These are phyloP conservation scores for Tenthredo mesomela DNA, from an alignment of 2,888 invertebrate species.

Conservation along the genomic window DNA sequence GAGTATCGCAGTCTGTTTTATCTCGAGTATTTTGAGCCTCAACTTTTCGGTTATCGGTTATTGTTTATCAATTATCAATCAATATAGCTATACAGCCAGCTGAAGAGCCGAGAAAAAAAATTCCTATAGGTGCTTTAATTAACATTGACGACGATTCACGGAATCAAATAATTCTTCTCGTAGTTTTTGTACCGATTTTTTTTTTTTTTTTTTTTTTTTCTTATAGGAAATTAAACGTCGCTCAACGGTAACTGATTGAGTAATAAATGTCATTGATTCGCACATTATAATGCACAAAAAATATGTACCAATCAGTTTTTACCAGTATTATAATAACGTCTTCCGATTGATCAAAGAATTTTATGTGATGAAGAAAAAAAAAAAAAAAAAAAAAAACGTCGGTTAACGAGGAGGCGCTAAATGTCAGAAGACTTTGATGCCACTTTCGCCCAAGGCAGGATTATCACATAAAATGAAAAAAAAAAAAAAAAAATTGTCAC, in stretches of 20 bases:
- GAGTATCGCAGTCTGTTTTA: constrained; percentile 16
- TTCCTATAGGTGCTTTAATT: not conserved
- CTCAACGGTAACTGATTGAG: not conserved
- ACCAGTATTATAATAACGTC: not conserved
- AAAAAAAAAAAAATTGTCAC: too few relatives aligned
- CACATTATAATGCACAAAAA: not conserved
- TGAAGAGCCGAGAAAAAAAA: not conserved
- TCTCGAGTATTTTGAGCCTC: not conserved
- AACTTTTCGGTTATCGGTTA: constrained; percentile 18
- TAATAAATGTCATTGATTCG: not conserved
- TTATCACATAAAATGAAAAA: not conserved
- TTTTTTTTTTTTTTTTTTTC: not conserved
- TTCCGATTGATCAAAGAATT: not conserved
- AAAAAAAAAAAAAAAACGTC: not conserved
- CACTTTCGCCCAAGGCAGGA: not conserved
- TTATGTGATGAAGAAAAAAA: not conserved
- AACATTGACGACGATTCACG: not conserved
- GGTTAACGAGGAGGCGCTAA: not conserved
- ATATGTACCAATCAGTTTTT: not conserved
- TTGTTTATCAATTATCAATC: constrained; percentile 19
- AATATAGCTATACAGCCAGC: not conserved
- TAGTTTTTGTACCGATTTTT: not conserved
- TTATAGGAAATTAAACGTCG: not conserved
- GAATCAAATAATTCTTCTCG: not conserved
- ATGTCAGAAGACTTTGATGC: not conserved